These are phyloP conservation scores for Discoglossus pictus DNA, from an alignment of 2,797 vertebrate species.

Conservation along the genomic window DNA sequence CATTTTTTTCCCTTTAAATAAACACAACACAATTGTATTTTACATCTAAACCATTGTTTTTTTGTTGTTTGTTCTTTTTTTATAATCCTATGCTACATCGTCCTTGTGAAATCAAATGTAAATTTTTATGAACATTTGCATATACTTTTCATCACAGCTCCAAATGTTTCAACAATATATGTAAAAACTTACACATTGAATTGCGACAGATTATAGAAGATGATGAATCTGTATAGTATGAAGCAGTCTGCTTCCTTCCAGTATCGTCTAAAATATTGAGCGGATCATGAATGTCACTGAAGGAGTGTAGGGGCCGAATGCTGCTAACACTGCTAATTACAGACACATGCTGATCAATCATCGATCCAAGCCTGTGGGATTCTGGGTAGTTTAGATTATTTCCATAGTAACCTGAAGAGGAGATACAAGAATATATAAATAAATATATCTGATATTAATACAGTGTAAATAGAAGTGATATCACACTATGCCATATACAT, in stretches of 20 bases:
- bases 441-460: too few species aligned
- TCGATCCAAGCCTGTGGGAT: constrained; percentile 81
- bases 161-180: neutral
- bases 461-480: too few species aligned
- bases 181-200: constrained; percentile 64
- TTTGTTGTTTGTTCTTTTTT: too few species aligned
- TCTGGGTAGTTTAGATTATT: constrained; percentile 79
- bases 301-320: constrained; percentile 76
- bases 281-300: constrained; percentile 88
- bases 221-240: constrained; percentile 79
- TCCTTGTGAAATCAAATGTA: too few species aligned
- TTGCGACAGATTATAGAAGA: constrained; percentile 68
- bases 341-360: constrained; percentile 96
- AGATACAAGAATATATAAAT: constrained; percentile 45
- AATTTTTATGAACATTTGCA: too few species aligned
- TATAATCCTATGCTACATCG: too few species aligned
- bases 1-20: too few species aligned
- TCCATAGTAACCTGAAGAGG: constrained; percentile 82
- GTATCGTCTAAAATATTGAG: constrained; percentile 91
- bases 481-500: too few species aligned
- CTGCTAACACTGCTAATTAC: constrained; percentile 93
- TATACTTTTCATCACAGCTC: too few species aligned
- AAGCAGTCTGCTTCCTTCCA: constrained; percentile 73
- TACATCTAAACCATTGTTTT: too few species aligned
- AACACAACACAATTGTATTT: too few species aligned